phyloP scores from a whole-genome alignment of 1,140 invertebrate genomes.

The Drosophila sechellia region DNA sequence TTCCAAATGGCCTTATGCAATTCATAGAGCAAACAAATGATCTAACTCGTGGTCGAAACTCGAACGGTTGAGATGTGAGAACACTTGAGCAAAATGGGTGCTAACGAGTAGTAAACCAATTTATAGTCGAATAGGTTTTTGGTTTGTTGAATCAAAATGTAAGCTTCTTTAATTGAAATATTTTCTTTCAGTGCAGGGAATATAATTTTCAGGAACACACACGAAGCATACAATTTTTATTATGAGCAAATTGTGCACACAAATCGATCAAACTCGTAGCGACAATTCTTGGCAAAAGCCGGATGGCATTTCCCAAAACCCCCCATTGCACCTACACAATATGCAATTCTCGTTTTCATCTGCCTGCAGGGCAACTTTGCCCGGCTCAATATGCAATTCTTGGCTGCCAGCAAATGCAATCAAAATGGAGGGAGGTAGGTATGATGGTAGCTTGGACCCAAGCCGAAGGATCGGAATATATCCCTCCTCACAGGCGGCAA shows the following conservation, averaged over 20 bases:
- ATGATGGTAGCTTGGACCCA: neutral
- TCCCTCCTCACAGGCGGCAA: conserved; percentile 29
- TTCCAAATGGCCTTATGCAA: conserved; percentile 45
- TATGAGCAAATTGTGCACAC: conserved; percentile 37
- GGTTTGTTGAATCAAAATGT: too few relatives aligned
- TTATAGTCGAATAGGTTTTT: too few relatives aligned
- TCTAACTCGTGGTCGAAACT: conserved; percentile 17
- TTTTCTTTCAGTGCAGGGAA: conserved; percentile 1
- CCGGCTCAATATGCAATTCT: conserved; percentile 53
- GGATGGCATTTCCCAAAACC: neutral
- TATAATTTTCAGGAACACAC: conserved; percentile 3
- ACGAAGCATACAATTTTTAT: conserved; percentile 25
- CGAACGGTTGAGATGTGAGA: neutral
- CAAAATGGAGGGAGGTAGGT: conserved; percentile 12
- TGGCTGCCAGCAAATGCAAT: conserved; percentile 59
- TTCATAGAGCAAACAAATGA: conserved; percentile 30
- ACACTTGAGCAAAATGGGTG: neutral
- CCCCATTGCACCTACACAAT: conserved; percentile 21
- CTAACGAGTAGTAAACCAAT: neutral
- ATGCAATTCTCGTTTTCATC: conserved; percentile 25
- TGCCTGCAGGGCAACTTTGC: conserved; percentile 17
- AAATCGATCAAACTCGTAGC: conserved; percentile 36
- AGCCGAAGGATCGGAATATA: neutral
- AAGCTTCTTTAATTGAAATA: neutral
- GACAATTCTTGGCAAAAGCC: conserved; percentile 27